phyloP scores from a whole-genome alignment of 2,888 invertebrate species.

The Meliscaeva auricollis region DNA sequence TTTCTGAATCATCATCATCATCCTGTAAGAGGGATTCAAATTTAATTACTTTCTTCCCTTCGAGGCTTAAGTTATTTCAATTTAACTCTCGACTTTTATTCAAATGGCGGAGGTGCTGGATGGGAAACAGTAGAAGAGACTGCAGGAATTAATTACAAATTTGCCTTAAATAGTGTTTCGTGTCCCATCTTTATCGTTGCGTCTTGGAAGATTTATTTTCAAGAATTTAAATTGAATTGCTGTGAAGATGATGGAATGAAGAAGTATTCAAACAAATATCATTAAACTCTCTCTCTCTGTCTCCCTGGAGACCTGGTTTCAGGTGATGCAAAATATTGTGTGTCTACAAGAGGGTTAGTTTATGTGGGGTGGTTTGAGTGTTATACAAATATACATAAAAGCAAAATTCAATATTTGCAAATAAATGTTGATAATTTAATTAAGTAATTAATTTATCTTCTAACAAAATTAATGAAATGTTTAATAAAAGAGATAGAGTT shows the following conservation, averaged over 20 bases:
- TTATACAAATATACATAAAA: not conserved
- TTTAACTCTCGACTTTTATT: slow-evolving; percentile 57
- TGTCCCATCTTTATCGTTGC: slow-evolving; percentile 4
- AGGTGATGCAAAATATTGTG: slow-evolving; percentile 26
- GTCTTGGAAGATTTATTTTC: slow-evolving; percentile 42
- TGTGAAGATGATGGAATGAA: slow-evolving; percentile 8
- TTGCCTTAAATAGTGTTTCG: slow-evolving; percentile 35
- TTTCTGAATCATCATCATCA: slow-evolving; percentile 1
- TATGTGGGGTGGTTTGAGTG: not conserved
- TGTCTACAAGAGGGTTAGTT: not conserved
- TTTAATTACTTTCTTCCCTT: slow-evolving; percentile 63
- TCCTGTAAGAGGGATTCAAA: slow-evolving; percentile 41
- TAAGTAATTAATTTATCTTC: slow-evolving; percentile 3
- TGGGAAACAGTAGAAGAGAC: not conserved
- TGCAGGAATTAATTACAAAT: slow-evolving; percentile 67
- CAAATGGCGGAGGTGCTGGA: not conserved
- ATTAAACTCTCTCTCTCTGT: not conserved
- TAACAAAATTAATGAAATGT: not conserved
- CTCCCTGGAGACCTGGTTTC: slow-evolving; percentile 16
- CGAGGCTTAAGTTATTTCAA: slow-evolving; percentile 59
- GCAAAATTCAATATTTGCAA: not conserved
- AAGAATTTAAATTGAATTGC: slow-evolving; percentile 62
- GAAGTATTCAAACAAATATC: slow-evolving; percentile 37
- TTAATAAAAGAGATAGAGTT: not conserved
- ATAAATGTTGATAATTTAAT: slow-evolving; percentile 16